A percentile compares a stretch with the other conserved stretches of the same genome.
Evolutionary conservation across 2,113 vertebrate species (phyloP).

Genomic region (Laticauda colubrina): DNA sequence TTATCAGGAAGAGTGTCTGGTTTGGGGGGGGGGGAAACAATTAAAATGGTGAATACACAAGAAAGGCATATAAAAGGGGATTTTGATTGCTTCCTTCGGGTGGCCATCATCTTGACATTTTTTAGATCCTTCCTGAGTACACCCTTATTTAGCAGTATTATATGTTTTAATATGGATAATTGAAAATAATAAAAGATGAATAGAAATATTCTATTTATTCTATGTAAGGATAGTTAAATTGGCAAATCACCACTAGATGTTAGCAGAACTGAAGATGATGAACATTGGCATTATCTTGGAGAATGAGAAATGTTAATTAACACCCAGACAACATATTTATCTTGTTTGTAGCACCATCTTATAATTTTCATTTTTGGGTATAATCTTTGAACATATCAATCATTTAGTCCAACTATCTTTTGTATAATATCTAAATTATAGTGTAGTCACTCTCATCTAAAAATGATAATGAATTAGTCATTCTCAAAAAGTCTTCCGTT

Average conservation of each 20-base stretch:
- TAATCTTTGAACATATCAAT: neutral
- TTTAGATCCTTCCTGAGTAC: neutral
- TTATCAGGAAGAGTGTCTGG: neutral
- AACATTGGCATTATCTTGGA: neutral
- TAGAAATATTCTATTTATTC: neutral
- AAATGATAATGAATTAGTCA: neutral
- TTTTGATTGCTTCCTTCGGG: neutral
- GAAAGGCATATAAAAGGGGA: neutral
- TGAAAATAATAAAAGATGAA: neutral
- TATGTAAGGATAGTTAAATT: conserved; percentile 9
- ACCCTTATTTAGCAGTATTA: neutral
- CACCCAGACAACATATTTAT: conserved; percentile 3
- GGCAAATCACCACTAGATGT: conserved; percentile 16
- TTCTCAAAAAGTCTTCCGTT: neutral
- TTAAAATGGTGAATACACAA: neutral
- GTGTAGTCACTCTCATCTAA: neutral
- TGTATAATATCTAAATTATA: neutral
- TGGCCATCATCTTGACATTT: neutral
- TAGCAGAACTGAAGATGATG: conserved; percentile 12
- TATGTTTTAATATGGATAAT: neutral
- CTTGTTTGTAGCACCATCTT: neutral
- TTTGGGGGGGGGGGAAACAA: neutral
- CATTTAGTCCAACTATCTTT: neutral
- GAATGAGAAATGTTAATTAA: neutral
- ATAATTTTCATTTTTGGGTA: neutral